These are phyloP conservation scores for Serrognathus titanus DNA, from an alignment of 2,888 invertebrate species.

Conservation along the genomic window DNA sequence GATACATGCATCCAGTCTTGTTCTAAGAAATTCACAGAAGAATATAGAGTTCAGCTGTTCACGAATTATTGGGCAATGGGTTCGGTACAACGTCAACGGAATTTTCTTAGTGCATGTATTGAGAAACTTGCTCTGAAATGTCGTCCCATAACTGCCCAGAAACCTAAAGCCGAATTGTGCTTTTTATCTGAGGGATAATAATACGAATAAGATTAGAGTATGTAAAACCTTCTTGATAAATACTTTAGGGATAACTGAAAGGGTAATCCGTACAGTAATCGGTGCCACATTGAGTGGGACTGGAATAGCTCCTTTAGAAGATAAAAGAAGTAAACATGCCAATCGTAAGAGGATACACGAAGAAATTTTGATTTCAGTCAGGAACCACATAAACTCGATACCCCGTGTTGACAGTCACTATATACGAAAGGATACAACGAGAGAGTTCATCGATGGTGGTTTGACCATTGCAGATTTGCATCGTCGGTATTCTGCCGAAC, in stretches of 20 bases:
- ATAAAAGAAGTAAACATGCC: conserved; percentile 32
- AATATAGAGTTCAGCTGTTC: conserved; percentile 19
- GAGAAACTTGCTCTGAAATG: too few relatives aligned
- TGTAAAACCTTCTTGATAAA: conserved; percentile 30
- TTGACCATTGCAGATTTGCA: conserved; percentile 30
- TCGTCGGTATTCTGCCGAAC: conserved; percentile 28
- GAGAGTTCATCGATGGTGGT: conserved; percentile 34
- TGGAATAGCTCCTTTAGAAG: conserved; percentile 23
- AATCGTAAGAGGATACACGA: conserved; percentile 27
- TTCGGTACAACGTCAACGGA: conserved; percentile 22
- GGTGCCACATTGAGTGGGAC: conserved; percentile 19
- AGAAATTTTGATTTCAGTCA: conserved; percentile 28
- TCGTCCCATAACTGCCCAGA: too few relatives aligned
- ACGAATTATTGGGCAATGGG: conserved; percentile 20
- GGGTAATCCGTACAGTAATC: conserved; percentile 25
- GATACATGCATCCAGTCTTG: conserved; percentile 27
- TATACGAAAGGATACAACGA: conserved; percentile 27
- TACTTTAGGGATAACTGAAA: conserved; percentile 28
- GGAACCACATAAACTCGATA: conserved; percentile 33
- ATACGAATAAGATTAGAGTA: conserved; percentile 17
- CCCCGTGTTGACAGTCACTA: conserved; percentile 34
- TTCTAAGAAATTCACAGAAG: conserved; percentile 19
- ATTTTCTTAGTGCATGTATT: not conserved
- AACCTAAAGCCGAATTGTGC: too few relatives aligned
- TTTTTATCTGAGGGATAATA: conserved; percentile 16